Conservation (phyloP, 2,113 vertebrate genomes). For the Dicerorhinus sumatrensis region DNA sequence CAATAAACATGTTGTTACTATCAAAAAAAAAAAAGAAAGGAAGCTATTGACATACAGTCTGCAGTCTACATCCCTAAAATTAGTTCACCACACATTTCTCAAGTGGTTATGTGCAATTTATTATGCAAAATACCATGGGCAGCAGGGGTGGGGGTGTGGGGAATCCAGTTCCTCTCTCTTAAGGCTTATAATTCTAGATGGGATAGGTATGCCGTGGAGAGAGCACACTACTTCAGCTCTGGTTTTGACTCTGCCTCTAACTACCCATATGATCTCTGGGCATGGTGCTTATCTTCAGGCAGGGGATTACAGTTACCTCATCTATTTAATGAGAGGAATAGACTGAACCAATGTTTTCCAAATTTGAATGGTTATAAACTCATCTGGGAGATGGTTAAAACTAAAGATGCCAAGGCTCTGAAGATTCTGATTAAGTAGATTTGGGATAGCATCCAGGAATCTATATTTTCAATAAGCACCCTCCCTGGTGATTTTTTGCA, state of each 20-base stretch:
- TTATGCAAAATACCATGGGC: background rate
- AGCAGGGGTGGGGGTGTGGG: background rate
- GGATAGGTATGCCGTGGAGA: background rate
- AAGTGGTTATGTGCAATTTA: background rate
- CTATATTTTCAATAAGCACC: background rate
- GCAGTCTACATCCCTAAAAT: background rate
- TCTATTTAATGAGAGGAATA: background rate
- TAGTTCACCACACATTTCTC: background rate
- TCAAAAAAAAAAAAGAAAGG: background rate
- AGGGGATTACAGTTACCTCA: background rate
- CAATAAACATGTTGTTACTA: slow-evolving; percentile 68
- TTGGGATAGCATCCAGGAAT: background rate
- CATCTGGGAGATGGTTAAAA: background rate
- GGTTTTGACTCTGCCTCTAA: background rate
- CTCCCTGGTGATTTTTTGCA: background rate
- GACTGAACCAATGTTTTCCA: background rate
- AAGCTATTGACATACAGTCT: background rate
- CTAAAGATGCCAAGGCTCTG: background rate
- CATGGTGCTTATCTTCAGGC: background rate
- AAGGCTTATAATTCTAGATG: background rate
- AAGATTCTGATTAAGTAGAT: background rate
- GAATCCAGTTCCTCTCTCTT: background rate
- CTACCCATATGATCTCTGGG: background rate
- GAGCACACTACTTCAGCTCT: background rate
- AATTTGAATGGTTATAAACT: background rate